Evolutionary conservation across 2,113 vertebrate genomes (phyloP).

Genomic region (Solea solea): DNA sequence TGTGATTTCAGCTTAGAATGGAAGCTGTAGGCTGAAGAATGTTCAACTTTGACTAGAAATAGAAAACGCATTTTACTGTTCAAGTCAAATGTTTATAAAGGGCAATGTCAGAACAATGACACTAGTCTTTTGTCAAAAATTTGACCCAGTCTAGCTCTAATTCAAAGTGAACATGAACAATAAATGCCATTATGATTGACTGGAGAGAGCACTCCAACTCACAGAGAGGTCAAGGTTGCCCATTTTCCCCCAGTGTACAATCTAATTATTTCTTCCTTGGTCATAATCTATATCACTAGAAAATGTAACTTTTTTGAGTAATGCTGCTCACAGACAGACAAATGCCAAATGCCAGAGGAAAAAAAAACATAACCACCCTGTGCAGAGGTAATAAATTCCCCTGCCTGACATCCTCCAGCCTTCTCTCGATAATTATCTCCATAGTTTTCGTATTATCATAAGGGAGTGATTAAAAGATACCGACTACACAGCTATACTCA

Average conservation of each 20-base stretch:
- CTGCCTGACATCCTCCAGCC: constrained; percentile 39
- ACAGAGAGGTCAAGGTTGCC: not conserved
- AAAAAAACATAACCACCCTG: not conserved
- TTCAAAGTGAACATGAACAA: constrained; percentile 21
- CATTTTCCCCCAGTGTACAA: not conserved
- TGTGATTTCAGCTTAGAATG: not conserved
- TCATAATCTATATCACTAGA: not conserved
- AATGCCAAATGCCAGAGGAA: not conserved
- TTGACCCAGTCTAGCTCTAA: constrained; percentile 7
- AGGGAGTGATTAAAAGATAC: constrained; percentile 60
- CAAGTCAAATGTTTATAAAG: constrained; percentile 12
- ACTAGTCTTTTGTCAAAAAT: not conserved
- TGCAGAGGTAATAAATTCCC: not conserved
- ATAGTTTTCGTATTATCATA: constrained; percentile 50
- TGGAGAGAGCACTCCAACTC: not conserved
- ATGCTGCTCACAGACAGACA: not conserved
- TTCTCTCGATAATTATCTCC: constrained; percentile 54
- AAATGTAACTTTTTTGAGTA: not conserved
- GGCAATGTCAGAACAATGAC: constrained; percentile 12
- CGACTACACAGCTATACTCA: constrained; percentile 26
- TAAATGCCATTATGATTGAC: not conserved
- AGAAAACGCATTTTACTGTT: constrained; percentile 1
- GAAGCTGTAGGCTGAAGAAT: not conserved
- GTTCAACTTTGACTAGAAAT: not conserved
- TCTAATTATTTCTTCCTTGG: not conserved